Conservation (phyloP, 2,113 vertebrate genomes). For the Phalacrocorax pelagicus region DNA sequence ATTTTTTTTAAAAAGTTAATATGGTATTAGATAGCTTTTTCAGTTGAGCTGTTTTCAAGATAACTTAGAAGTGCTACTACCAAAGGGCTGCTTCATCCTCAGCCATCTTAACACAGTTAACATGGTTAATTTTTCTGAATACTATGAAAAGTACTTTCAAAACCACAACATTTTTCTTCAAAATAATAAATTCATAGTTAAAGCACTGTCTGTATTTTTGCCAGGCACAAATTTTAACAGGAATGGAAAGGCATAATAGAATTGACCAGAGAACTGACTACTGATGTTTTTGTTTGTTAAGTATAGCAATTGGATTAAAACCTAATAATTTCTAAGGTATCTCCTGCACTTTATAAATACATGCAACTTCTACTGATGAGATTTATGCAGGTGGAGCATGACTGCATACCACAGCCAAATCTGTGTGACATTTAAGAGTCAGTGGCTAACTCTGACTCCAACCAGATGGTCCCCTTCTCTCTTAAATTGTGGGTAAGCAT, state of each 20-base stretch:
- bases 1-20: background rate
- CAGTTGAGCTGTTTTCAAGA: background rate
- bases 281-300: background rate
- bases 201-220: background rate
- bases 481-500: background rate
- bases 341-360: background rate
- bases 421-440: background rate
- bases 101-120: background rate
- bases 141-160: background rate
- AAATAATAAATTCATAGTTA: background rate
- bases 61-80: background rate
- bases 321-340: background rate
- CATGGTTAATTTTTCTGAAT: background rate
- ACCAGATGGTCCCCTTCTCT: background rate
- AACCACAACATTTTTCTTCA: background rate
- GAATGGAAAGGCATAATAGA: background rate
- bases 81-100: background rate
- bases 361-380: background rate
- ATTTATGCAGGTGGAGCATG: background rate
- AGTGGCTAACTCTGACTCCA: constrained; percentile 17
- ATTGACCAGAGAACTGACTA: background rate
- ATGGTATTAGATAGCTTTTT: background rate
- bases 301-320: background rate
- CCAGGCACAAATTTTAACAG: background rate
- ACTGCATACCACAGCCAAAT: background rate